These are phyloP conservation scores for Halcyon smyrnensis DNA, from an alignment of 2,797 vertebrate genomes.

Conservation along the genomic window DNA sequence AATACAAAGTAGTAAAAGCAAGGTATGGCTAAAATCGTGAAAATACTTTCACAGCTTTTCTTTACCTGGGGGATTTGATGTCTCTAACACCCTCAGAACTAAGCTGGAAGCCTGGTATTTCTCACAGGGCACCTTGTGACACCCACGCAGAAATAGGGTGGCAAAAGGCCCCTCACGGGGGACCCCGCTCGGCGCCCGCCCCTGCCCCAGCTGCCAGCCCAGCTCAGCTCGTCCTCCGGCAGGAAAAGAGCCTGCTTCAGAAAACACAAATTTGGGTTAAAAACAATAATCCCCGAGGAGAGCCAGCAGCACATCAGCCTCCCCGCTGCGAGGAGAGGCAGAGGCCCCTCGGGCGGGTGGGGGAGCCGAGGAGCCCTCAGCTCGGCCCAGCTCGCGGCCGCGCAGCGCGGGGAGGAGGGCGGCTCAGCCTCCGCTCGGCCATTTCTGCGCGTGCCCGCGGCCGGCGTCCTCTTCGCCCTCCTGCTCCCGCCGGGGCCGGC, in stretches of 20 bases:
- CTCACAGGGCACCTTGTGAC: neutral
- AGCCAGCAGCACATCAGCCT: fast-evolving
- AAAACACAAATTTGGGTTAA: neutral
- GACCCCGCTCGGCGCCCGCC: neutral
- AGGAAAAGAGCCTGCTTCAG: fast-evolving
- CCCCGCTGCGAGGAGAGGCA: neutral
- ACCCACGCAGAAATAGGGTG: fast-evolving
- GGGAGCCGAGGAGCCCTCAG: neutral
- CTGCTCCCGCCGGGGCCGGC: too few relatives aligned
- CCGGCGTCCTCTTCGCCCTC: fast-evolving
- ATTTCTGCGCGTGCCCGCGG: fast-evolving
- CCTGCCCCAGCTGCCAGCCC: fast-evolving
- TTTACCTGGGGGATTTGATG: neutral
- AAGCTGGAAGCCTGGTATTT: neutral
- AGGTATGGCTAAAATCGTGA: neutral
- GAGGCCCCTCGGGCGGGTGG: neutral
- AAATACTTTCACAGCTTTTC: neutral
- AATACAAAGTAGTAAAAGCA: neutral
- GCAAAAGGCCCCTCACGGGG: neutral
- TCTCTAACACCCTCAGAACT: neutral
- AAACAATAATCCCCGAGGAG: neutral
- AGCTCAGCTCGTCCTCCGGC: neutral
- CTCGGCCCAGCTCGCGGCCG: neutral
- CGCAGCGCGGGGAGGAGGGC: fast-evolving
- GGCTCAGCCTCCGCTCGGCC: neutral